Conservation (phyloP, 2,797 vertebrate species). For the Ficedula albicollis region DNA sequence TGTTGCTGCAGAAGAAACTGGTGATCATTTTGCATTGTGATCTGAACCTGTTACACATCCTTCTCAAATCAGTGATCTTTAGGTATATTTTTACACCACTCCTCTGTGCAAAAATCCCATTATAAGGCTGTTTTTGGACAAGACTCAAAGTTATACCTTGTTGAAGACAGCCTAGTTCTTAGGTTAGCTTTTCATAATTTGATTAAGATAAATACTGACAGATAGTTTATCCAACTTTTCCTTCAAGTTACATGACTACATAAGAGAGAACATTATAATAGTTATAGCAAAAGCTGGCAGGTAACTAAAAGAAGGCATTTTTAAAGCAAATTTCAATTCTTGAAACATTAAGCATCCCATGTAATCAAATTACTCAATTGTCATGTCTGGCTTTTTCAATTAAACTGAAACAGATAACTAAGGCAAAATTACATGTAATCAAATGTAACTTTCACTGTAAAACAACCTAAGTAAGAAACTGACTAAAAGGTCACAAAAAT, state of each 20-base stretch:
- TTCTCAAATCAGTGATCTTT: background rate
- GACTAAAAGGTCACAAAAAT: constrained; percentile 34
- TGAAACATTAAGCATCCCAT: background rate
- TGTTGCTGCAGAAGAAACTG: background rate
- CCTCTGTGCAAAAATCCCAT: background rate
- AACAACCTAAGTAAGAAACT: constrained; percentile 3
- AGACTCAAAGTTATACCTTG: background rate
- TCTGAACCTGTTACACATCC: background rate
- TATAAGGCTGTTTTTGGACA: background rate
- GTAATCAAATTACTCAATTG: background rate
- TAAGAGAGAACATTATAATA: background rate
- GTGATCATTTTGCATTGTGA: background rate
- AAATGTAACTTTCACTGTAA: background rate
- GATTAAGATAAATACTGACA: background rate
- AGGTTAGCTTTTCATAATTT: background rate
- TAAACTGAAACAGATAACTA: background rate
- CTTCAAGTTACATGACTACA: background rate
- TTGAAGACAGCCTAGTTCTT: background rate
- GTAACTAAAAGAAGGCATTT: background rate
- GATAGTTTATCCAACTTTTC: background rate
- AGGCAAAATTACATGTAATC: background rate
- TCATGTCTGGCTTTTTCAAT: background rate
- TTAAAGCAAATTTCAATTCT: background rate
- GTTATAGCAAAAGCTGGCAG: background rate
- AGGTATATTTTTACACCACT: background rate